Evolutionary conservation across 2,888 invertebrate species (phyloP).

Genomic region (Mythimna loreyi): DNA sequence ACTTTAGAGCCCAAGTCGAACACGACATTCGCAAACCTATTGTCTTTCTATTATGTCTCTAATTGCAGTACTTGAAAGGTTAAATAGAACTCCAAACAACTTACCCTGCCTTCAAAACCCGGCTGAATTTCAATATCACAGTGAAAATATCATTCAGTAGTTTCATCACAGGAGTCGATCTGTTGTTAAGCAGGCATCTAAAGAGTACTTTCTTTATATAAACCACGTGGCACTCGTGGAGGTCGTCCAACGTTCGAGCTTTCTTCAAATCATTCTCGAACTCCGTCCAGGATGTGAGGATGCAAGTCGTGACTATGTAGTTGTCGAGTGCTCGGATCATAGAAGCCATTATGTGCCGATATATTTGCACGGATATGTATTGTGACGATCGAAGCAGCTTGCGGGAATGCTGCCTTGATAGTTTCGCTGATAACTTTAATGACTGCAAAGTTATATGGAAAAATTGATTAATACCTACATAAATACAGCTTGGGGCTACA

Average conservation of each 20-base stretch:
- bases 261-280: constrained; percentile 93
- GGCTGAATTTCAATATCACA: constrained; percentile 93
- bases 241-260: constrained; percentile 93
- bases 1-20: no score
- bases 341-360: constrained; percentile 94
- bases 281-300: constrained; percentile 94
- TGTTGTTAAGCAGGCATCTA: constrained; percentile 93
- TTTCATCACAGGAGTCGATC: constrained; percentile 93
- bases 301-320: constrained; percentile 94
- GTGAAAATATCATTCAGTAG: constrained; percentile 93
- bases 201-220: constrained; percentile 95
- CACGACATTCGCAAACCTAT: no score
- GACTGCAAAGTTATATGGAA: constrained; percentile 81
- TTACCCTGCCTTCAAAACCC: constrained; percentile 90
- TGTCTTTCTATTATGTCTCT: no score
- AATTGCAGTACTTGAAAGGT: no score
- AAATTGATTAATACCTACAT: not conserved
- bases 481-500: no score
- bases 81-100: constrained; percentile 50
- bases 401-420: constrained; percentile 83
- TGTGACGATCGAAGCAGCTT: constrained; percentile 92
- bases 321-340: constrained; percentile 94
- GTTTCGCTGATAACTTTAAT: constrained; percentile 91
- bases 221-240: constrained; percentile 93
- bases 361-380: constrained; percentile 93